Evolutionary conservation across 2,113 vertebrate species (phyloP), one percentile per base, ranked within the genome.

Genomic region (Gasterosteus nipponicus): DNA sequence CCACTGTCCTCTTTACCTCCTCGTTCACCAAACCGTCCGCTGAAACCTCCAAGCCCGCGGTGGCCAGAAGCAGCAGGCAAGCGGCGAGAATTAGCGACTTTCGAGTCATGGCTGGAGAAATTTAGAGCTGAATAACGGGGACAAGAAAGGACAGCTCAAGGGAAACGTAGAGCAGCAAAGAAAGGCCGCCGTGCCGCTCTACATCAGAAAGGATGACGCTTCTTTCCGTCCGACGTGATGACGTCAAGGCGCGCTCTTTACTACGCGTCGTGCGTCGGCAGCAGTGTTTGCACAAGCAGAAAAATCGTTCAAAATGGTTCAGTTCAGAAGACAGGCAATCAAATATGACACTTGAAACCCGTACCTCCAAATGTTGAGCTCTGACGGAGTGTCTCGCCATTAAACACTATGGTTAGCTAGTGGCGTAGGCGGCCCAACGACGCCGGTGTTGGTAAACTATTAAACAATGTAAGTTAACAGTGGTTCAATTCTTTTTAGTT

Each of bases 1-100:
- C 97, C 88, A 99, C 92, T 1, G 95, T 95, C 75, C 97, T 95
- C 89, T 95, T 95, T 79, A 95, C 97, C 1, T 99, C 98, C 59
- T 98, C 97, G 77, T 97, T 97, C 29, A 97, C 85, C 78, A 95
- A 83, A 29, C 92, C 92, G 62, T 94, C 86, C 12, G 93, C 92
- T 0, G 83, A 72, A 65, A 83, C 89, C 69, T 46, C 86, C 41
- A 9, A 14, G 4, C 86, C 33, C 38, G 91, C 78, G 8, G 84
- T 87, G 10, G 80, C 66, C 67, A 93, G 31, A 3, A 94, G 66
- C 3, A 94, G 65, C 82, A 94, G 18, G 44, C 81, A 83, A 0
- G 67, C 65, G 11, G 58, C 61, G 5, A 79, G 9, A 18, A 80
- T 4, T 0, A 44, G 58, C 42, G 22, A 58, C 53, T 62, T 87